phyloP scores from a whole-genome alignment of 2,113 vertebrate species.

The Neopipo cinnamomea region DNA sequence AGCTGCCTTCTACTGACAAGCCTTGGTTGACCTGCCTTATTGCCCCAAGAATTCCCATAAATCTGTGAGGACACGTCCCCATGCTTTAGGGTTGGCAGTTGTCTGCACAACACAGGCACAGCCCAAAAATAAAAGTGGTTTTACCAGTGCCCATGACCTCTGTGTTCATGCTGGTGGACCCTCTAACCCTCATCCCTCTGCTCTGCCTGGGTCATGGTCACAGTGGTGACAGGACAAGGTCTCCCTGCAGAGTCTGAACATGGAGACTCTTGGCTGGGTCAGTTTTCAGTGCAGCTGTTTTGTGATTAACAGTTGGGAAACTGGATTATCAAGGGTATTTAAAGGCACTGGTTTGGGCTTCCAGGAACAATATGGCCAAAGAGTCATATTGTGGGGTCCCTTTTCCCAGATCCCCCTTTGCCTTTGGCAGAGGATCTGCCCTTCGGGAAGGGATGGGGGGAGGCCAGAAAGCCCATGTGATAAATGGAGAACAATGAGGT shows the following conservation, averaged over 20 bases:
- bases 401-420: neutral
- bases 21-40: neutral
- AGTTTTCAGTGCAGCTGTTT: neutral
- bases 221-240: neutral
- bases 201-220: accelerated
- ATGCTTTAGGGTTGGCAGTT: neutral
- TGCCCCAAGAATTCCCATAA: neutral
- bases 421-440: neutral
- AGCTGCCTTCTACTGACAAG: neutral
- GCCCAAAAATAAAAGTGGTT: neutral
- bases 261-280: neutral
- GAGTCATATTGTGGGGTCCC: too few relatives aligned
- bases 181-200: neutral
- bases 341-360: neutral
- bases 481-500: neutral
- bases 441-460: neutral
- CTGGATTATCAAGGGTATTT: neutral
- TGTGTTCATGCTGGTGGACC: neutral
- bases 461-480: neutral
- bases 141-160: neutral
- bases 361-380: neutral
- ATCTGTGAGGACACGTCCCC: neutral
- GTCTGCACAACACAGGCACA: neutral
- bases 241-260: neutral
- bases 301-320: neutral